Conservation (phyloP, 2,797 vertebrate genomes). For the Lophius americanus region DNA sequence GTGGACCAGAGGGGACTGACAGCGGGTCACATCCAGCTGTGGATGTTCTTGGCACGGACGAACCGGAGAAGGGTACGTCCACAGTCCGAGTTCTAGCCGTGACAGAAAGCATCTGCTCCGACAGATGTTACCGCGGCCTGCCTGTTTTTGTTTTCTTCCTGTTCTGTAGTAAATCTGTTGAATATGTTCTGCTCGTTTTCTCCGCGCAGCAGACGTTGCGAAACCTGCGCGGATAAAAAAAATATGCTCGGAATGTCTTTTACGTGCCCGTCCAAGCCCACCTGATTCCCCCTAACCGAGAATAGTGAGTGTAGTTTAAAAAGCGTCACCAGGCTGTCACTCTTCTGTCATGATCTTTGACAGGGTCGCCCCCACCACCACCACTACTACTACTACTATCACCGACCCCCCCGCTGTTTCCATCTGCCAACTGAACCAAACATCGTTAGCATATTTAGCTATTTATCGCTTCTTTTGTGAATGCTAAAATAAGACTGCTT, state of each 20-base stretch:
- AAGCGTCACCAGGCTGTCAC: constrained; percentile 28
- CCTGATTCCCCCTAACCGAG: not conserved
- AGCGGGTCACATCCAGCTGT: constrained; percentile 63
- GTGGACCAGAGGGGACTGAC: constrained; percentile 52
- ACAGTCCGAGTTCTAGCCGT: not conserved
- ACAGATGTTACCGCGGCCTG: not conserved
- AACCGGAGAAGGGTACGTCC: constrained; percentile 69
- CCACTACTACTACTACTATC: not conserved
- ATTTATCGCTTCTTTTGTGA: constrained; percentile 3
- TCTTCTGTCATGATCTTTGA: constrained; percentile 62
- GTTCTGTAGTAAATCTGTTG: constrained; percentile 13
- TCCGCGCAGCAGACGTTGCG: constrained; percentile 13
- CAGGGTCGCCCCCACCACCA: constrained; percentile 9
- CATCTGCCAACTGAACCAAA: constrained; percentile 2
- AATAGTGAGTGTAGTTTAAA: constrained; percentile 5
- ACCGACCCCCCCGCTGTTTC: constrained; percentile 9
- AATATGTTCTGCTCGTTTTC: constrained; percentile 64
- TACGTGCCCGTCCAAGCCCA: not conserved
- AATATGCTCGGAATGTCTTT: constrained; percentile 21
- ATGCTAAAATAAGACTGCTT: rapidly evolving
- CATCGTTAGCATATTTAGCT: rapidly evolving
- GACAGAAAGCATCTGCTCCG: constrained; percentile 1
- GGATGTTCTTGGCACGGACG: constrained; percentile 74
- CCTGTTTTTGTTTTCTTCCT: no score
- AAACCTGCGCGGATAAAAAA: constrained; percentile 17